Evolutionary conservation across 2,113 vertebrate species (phyloP).

Genomic region (Oryctolagus cuniculus): DNA sequence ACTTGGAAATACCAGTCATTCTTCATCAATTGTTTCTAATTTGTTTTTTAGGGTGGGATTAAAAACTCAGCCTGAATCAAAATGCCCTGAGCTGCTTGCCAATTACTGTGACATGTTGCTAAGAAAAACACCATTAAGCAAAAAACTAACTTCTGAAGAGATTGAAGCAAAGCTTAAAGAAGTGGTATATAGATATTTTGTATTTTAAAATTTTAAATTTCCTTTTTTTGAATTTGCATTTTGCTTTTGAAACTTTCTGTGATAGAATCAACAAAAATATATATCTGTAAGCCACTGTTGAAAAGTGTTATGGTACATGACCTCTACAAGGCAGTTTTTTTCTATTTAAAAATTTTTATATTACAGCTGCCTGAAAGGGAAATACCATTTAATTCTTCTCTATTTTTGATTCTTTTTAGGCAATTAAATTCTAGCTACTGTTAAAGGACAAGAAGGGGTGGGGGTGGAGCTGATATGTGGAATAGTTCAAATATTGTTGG

Average conservation of each 20-base stretch:
- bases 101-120: slow-evolving; percentile 99
- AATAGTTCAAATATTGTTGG: neutral
- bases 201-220: slow-evolving; percentile 49
- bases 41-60: slow-evolving; percentile 93
- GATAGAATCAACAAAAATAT: neutral
- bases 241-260: slow-evolving; percentile 45
- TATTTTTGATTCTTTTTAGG: slow-evolving; percentile 35
- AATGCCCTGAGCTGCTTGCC: slow-evolving; percentile 98
- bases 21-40: slow-evolving; percentile 70
- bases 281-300: neutral
- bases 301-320: neutral
- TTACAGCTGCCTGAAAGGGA: neutral
- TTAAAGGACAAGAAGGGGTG: neutral
- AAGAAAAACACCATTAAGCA: slow-evolving; percentile 99
- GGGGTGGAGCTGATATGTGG: neutral
- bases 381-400: slow-evolving; percentile 30
- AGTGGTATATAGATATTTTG: slow-evolving; percentile 91
- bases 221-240: slow-evolving; percentile 56
- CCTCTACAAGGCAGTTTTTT: neutral
- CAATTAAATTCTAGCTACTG: slow-evolving; percentile 29
- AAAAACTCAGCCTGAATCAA: slow-evolving; percentile 99
- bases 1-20: neutral
- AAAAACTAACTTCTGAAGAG: slow-evolving; percentile 99
- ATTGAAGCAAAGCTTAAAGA: slow-evolving; percentile 99
- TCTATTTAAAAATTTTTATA: slow-evolving; percentile 34